Evolutionary conservation across 2,888 invertebrate genomes (phyloP), one percentile per base, ranked within the genome.

Genomic region (Meteorus colon): DNA sequence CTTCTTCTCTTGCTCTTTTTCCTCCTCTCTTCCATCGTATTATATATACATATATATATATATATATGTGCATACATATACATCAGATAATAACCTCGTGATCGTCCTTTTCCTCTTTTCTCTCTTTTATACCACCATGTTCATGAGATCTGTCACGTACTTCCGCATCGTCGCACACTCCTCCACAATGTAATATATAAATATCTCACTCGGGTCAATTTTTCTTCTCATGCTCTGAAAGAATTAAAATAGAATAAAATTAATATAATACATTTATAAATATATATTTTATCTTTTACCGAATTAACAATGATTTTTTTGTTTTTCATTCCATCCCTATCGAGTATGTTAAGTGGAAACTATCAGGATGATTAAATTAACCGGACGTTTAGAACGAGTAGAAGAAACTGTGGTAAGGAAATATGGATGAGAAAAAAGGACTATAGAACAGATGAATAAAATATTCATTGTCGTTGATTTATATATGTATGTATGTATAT

Each of bases 111-210:
- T 70, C 45, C 51, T 51, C 27, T 37, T 60, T 31, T 67, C 45
- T 62, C 51, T 63, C 62, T 29, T 41, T 41, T 45, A n/a, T 48
- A 67, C 19, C 4, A n/a, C 14, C 69, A 19, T 62, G 31, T 45
- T 65, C 69, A 37, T 55, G 45, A 48, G 41, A 72, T 73, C 67
- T 45, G 72, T 75, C 75, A 75, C 75, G 75, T 76, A 76, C 68
- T 76, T 76, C 76, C 76, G 76, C 16, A 62, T 67, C 67, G 51
- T 48, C 45, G 60, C 60, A 37, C 55, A 29, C 45, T 19, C 29
- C 4, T 41, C 0, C 41, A 41, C 41, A 5, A 37, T 67, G 60
- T 60, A 67, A 55, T 14, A 16, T 45, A 63, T 48, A 62, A 63
- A 45, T 41, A 16, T 60, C 55, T 48, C 16, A 16, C 48, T 48